Evolutionary conservation across 2,888 invertebrate genomes (phyloP).

Genomic region (Escarpia spicata): DNA sequence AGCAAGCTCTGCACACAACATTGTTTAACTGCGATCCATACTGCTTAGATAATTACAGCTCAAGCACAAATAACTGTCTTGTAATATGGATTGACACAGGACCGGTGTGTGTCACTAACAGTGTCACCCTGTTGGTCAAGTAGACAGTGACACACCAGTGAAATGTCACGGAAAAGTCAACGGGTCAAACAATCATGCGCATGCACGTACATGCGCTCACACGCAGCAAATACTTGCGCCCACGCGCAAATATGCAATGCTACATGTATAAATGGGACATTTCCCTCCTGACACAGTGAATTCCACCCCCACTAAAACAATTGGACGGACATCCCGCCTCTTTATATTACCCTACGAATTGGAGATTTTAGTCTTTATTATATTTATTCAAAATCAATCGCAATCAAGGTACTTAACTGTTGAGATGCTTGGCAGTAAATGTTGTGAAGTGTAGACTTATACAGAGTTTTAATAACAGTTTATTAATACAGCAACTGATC

Average conservation of each 20-base stretch:
- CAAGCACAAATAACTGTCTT: neutral
- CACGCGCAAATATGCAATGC: neutral
- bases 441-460: too few relatives aligned
- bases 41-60: neutral
- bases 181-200: neutral
- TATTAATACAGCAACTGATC: too few relatives aligned
- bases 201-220: neutral
- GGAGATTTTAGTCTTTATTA: too few relatives aligned
- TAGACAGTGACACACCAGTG: neutral
- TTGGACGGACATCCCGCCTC: too few relatives aligned
- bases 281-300: too few relatives aligned
- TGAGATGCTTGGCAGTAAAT: too few relatives aligned
- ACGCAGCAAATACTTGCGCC: neutral
- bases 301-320: too few relatives aligned
- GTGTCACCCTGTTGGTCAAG: neutral
- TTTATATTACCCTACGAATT: too few relatives aligned
- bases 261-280: too few relatives aligned
- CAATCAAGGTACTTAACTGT: too few relatives aligned
- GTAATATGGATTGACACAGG: neutral
- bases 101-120: neutral
- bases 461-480: too few relatives aligned
- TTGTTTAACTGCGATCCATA: conserved; percentile 13
- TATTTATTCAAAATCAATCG: too few relatives aligned
- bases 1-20: neutral
- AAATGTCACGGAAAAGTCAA: neutral